Evolutionary conservation across 37 sponge, comb jelly and placozoan species (phyloP).

Genomic region (Amphimedon queenslandica): DNA sequence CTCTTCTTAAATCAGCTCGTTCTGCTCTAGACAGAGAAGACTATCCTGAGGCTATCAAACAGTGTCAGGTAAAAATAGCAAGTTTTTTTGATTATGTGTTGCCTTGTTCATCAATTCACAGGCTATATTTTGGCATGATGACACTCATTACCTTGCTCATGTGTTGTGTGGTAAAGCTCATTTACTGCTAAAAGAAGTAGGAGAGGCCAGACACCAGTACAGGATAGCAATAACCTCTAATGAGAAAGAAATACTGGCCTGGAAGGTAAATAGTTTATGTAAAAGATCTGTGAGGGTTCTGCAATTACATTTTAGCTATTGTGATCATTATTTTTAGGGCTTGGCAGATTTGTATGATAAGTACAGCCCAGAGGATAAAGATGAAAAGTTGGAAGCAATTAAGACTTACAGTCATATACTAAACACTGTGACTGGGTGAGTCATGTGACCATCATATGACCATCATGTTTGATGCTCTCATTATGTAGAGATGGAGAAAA

Average conservation of each 20-base stretch:
- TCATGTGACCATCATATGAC: too few relatives aligned
- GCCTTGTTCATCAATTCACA: conserved; percentile 4
- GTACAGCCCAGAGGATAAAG: conserved; percentile 5
- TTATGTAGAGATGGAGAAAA: too few relatives aligned
- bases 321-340: too few relatives aligned
- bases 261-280: conserved; percentile 60
- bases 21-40: conserved; percentile 59
- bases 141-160: conserved; percentile 51
- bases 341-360: conserved; percentile 76
- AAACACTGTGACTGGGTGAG: too few relatives aligned
- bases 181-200: conserved; percentile 23
- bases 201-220: conserved; percentile 56
- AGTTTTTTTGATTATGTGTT: conserved; percentile 6
- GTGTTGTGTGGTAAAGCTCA: conserved; percentile 75
- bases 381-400: conserved; percentile 54
- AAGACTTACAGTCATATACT: conserved; percentile 34
- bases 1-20: conserved; percentile 65
- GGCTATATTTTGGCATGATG: conserved; percentile 63
- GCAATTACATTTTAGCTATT: too few relatives aligned
- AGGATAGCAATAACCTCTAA: conserved; percentile 45
- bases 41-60: conserved; percentile 35
- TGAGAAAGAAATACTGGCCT: conserved; percentile 61
- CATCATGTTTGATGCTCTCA: too few relatives aligned
- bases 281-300: background rate
- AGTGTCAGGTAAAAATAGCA: conserved; percentile 83